Evolutionary conservation across 1,140 invertebrate genomes (phyloP), one percentile per base, ranked within the genome.

Genomic region (Aphelinus certus): DNA sequence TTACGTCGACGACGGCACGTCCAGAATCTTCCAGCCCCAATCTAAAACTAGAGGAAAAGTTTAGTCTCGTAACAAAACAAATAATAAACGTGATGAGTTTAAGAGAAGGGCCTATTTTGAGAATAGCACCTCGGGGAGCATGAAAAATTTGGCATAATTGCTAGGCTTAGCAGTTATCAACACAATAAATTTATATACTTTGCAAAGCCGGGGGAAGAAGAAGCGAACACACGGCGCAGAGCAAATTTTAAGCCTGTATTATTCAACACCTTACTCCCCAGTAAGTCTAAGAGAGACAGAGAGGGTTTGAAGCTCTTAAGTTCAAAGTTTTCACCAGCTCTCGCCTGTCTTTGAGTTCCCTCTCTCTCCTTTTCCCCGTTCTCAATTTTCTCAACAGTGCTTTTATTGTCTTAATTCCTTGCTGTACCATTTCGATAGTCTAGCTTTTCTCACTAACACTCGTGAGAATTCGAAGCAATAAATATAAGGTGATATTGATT

Each of bases 171-270:
- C 26, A n/a, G 53, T 63, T 47, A 62, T 69, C 51, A 26, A 6
- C 46, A 6, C 9, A 76, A 75, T 66, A 71, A 71, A 71, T 76
- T 71, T 76, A 76, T 71, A 67, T 45, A 71, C 26, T 1, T 2
- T 45, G 51, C 43, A 75, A 73, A 75, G 65, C 71, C 55, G 70
- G 68, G 64, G 62, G 64, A 73, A 72, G 64, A 68, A 62, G 74
- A 76, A 76, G 63, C 77, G 75, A 79, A 79, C 79, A 80, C 73
- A 79, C 76, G 79, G 79, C 75, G 57, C 53, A 7, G 42, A 68
- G 58, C 81, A 80, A 85, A 84, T 85, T 85, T 85, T 84, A 85
- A 85, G 83, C 81, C 80, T 85, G 84, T 85, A 84, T 84, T 84
- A 85, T 85, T 84, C 84, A 85, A 85, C 83, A 84, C 83, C 84